A percentile compares a stretch with the other conserved stretches of the same genome.
Evolutionary conservation across 1,140 invertebrate genomes (phyloP).

Genomic region (Drosophila lacteicornis): DNA sequence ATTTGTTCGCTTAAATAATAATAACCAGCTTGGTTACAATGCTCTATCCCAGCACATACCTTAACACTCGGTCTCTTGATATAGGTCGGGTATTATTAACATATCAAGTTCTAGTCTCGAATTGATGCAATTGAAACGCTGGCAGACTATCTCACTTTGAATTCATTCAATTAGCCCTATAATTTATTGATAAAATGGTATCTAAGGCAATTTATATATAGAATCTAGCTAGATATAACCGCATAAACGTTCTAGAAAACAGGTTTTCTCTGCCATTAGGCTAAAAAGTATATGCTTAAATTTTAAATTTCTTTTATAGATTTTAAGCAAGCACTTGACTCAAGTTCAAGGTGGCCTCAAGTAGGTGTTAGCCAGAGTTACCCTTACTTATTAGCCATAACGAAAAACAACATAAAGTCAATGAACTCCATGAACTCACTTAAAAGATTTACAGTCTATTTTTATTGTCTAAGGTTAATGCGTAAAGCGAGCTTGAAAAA

Average conservation of each 20-base stretch:
- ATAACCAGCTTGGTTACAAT: too few species aligned
- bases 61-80: not conserved
- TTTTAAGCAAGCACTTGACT: too few species aligned
- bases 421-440: not conserved
- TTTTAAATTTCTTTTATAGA: not conserved
- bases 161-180: not conserved
- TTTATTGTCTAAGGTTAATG: not conserved
- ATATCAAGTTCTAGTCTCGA: not conserved
- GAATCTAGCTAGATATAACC: not conserved
- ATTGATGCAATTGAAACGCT: not conserved
- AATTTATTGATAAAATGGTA: not conserved
- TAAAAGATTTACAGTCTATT: not conserved
- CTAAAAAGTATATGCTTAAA: not conserved
- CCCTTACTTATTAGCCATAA: not conserved
- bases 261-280: not conserved
- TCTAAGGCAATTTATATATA: not conserved
- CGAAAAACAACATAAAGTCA: not conserved
- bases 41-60: not conserved
- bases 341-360: not conserved
- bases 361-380: too few species aligned
- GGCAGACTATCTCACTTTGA: not conserved
- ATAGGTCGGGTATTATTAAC: slow-evolving; percentile 1
- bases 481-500: not conserved
- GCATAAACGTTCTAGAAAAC: not conserved
- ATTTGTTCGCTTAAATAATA: not conserved